Conservation (phyloP, 1,140 invertebrate species). For the Tetramorium alpestre region DNA sequence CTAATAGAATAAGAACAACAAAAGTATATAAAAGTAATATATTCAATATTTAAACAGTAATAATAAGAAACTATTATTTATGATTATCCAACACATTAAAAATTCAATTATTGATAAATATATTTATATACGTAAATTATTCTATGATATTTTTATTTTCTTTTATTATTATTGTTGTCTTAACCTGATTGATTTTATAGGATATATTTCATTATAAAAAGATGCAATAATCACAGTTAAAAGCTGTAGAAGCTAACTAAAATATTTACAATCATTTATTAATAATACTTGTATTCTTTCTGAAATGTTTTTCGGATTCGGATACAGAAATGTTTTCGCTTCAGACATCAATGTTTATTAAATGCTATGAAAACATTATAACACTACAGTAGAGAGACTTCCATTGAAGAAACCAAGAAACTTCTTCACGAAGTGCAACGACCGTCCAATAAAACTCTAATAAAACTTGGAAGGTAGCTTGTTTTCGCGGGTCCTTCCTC, state of each 20-base stretch:
- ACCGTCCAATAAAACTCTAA: constrained; percentile 49
- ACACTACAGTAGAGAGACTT: not conserved
- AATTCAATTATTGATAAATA: not conserved
- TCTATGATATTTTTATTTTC: not conserved
- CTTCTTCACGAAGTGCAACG: not conserved
- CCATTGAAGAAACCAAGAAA: not conserved
- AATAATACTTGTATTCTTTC: not conserved
- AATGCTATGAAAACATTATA: not conserved
- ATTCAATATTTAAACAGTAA: not conserved
- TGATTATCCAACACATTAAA: not conserved
- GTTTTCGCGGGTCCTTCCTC: constrained; percentile 35
- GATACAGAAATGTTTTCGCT: too few relatives aligned
- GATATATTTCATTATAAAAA: not conserved
- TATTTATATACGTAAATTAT: not conserved
- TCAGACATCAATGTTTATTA: not conserved
- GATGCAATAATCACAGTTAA: not conserved
- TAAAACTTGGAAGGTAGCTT: constrained; percentile 35
- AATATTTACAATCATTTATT: not conserved
- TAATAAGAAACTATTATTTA: not conserved
- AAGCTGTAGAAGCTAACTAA: not conserved
- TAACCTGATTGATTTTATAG: not conserved
- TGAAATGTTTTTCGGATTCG: not conserved
- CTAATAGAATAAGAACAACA: not conserved
- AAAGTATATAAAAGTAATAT: not conserved
- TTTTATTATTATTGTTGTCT: not conserved